Percentiles rank a stretch among this genome's conserved stretches.
Conservation (phyloP, 2,888 invertebrate species). For the Apamea monoglypha region DNA sequence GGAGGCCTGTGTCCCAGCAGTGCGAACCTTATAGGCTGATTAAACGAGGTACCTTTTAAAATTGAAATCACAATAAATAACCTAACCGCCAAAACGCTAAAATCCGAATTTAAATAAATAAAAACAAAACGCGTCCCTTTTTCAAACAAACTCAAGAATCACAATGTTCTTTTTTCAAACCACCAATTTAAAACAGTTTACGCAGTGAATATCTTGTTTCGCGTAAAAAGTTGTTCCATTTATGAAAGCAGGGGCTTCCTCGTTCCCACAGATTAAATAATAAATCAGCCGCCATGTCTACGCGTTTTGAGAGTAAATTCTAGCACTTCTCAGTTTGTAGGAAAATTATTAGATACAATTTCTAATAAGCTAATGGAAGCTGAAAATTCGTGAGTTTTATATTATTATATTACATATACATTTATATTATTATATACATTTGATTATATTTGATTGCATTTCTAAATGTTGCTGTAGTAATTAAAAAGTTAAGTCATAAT, state of each 20-base stretch:
- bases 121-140: constrained; percentile 10
- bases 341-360: neutral
- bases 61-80: neutral
- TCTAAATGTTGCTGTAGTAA: neutral
- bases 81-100: neutral
- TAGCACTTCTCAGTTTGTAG: constrained; percentile 5
- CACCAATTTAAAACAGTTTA: constrained; percentile 27
- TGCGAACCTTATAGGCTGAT: too few relatives aligned
- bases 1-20: too few relatives aligned
- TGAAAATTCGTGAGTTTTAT: neutral
- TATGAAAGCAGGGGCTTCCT: constrained; percentile 37
- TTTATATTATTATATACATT: too few relatives aligned
- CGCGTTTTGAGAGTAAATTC: constrained; percentile 25
- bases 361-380: neutral
- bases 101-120: neutral
- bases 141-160: constrained; percentile 14
- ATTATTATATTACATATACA: too few relatives aligned
- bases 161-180: constrained; percentile 32
- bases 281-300: constrained; percentile 49
- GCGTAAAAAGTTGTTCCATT: constrained; percentile 49
- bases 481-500: too few relatives aligned
- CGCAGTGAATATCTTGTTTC: constrained; percentile 37
- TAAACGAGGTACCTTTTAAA: neutral
- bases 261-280: constrained; percentile 60
- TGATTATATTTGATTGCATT: neutral